These are phyloP conservation scores for Vulpes ferrilata DNA, from an alignment of 2,113 vertebrate species.

Conservation along the genomic window DNA sequence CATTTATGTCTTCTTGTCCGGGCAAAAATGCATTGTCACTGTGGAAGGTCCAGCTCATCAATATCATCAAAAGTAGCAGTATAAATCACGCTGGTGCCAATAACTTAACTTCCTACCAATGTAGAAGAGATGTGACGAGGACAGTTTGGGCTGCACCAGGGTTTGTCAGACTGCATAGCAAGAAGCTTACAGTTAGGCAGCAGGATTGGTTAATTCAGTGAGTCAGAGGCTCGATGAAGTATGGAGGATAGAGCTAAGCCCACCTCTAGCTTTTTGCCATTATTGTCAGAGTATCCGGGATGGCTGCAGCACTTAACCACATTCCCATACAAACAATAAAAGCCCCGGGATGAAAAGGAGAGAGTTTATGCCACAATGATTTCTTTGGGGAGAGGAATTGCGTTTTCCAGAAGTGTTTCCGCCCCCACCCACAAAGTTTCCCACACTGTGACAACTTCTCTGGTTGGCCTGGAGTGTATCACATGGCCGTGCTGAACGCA, in stretches of 20 bases:
- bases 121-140: not conserved
- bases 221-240: not conserved
- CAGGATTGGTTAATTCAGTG: not conserved
- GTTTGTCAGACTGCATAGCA: not conserved
- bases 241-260: not conserved
- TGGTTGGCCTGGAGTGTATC: not conserved
- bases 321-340: not conserved
- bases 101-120: not conserved
- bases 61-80: not conserved
- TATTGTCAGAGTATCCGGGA: not conserved
- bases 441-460: not conserved
- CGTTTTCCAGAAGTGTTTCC: not conserved
- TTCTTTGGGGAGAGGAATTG: accelerated
- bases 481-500: not conserved
- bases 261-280: not conserved
- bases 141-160: not conserved
- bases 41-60: not conserved
- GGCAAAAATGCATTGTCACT: not conserved
- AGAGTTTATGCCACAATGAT: not conserved
- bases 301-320: not conserved
- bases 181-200: not conserved
- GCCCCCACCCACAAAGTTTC: not conserved
- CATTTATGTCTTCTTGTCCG: not conserved
- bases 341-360: not conserved
- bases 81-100: not conserved